A percentile compares a stretch with the other conserved stretches of the same genome.
Evolutionary conservation across 2,888 invertebrate genomes (phyloP).

Genomic region (Tuta absoluta): DNA sequence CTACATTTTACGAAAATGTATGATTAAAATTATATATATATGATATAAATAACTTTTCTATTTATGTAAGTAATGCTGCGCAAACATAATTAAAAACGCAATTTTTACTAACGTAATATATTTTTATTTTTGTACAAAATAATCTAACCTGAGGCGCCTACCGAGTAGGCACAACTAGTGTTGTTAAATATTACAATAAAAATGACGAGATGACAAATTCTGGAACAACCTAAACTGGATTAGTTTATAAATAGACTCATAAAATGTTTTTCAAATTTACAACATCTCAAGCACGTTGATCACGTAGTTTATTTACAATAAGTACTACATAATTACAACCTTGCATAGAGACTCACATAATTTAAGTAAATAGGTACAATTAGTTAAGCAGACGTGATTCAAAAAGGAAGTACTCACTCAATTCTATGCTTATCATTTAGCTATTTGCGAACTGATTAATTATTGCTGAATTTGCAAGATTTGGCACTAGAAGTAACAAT

Average conservation of each 20-base stretch:
- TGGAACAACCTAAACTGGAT: constrained; percentile 37
- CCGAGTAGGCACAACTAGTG: neutral
- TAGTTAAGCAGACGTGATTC: no score
- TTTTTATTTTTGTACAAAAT: constrained; percentile 73
- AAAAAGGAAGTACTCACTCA: no score
- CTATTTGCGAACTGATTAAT: no score
- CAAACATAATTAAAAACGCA: neutral
- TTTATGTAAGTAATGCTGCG: neutral
- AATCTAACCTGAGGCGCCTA: constrained; percentile 36
- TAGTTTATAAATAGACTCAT: constrained; percentile 45
- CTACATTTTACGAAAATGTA: no score
- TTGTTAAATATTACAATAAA: constrained; percentile 32
- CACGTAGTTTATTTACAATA: constrained; percentile 11
- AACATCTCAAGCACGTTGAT: constrained; percentile 27
- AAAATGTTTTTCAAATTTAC: constrained; percentile 41
- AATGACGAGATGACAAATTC: constrained; percentile 60
- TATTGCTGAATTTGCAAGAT: no score
- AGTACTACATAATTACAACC: constrained; percentile 6
- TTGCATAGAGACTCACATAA: neutral
- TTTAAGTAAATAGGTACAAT: no score
- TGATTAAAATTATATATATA: no score
- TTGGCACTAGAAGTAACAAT: no score
- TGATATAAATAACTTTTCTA: neutral
- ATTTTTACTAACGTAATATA: constrained; percentile 70
- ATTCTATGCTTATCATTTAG: no score